These are phyloP conservation scores for Cantharis rustica DNA, from an alignment of 2,888 invertebrate species.

Conservation along the genomic window DNA sequence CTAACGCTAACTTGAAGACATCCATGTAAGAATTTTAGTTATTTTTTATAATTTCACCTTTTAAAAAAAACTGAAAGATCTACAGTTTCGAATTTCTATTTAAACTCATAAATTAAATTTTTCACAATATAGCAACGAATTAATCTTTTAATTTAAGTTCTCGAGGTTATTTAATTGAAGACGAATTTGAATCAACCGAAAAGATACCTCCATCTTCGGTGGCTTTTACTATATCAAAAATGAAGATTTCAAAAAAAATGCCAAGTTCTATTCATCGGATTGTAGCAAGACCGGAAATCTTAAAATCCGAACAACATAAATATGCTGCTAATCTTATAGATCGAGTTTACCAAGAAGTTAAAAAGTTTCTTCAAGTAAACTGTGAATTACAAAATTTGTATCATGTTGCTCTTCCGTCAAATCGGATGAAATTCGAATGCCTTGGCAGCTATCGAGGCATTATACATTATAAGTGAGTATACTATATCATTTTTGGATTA, in stretches of 20 bases:
- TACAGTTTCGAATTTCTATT: too few relatives aligned
- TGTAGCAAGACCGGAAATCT: not conserved
- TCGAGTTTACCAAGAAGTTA: not conserved
- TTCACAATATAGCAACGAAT: too few relatives aligned
- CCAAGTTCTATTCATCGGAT: not conserved
- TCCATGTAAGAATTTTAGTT: not conserved
- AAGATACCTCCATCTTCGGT: not conserved
- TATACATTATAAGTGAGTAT: not conserved
- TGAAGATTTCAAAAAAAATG: not conserved
- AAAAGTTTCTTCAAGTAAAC: not conserved
- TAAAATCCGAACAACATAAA: not conserved
- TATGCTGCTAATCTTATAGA: too few relatives aligned
- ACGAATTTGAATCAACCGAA: not conserved
- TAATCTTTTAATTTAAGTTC: not conserved
- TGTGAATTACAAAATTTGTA: not conserved
- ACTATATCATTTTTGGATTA: too few relatives aligned
- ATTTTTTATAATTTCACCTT: too few relatives aligned
- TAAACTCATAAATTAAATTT: too few relatives aligned
- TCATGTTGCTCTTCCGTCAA: not conserved
- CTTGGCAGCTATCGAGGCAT: not conserved
- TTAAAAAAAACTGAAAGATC: too few relatives aligned
- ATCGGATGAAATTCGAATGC: not conserved
- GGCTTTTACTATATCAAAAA: not conserved
- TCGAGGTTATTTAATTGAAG: not conserved
- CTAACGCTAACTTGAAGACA: not conserved